Percentiles rank a stretch among this genome's conserved stretches.
These are phyloP conservation scores for Chaenodraco wilsoni DNA, from an alignment of 2,797 vertebrate genomes.

Conservation along the genomic window DNA sequence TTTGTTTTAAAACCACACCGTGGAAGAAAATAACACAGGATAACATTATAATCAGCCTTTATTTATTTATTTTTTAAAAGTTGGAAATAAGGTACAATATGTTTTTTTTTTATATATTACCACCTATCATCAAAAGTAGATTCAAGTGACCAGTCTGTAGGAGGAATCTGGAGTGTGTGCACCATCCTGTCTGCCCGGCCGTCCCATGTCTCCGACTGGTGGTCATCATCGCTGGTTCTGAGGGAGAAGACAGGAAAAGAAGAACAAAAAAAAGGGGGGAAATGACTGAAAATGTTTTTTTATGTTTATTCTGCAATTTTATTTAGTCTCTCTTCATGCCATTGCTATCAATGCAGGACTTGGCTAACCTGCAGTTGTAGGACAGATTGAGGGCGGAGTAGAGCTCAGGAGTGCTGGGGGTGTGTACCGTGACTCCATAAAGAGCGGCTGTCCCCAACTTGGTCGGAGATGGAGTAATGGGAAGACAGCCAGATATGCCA, in stretches of 20 bases:
- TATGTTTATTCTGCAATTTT: neutral
- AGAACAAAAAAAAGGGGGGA: neutral
- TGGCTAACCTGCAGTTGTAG: constrained; percentile 65
- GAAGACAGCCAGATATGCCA: constrained; percentile 63
- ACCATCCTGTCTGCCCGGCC: neutral
- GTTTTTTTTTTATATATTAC: neutral
- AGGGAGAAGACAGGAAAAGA: constrained; percentile 4
- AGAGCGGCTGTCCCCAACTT: constrained; percentile 19
- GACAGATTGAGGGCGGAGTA: constrained; percentile 77
- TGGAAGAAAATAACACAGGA: neutral
- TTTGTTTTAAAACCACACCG: neutral
- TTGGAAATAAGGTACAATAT: neutral
- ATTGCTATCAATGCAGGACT: neutral
- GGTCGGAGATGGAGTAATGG: constrained; percentile 59
- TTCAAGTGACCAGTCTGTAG: constrained; percentile 74
- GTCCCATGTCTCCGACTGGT: constrained; percentile 42
- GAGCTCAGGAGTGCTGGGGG: constrained; percentile 83
- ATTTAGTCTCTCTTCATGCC: neutral
- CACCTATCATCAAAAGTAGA: neutral
- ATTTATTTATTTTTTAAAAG: constrained; percentile 15
- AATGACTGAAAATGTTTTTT: neutral
- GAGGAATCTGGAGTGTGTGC: neutral
- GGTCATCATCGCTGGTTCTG: constrained; percentile 48
- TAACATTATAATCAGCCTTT: constrained; percentile 26
- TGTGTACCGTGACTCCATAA: constrained; percentile 58